Conservation (phyloP, 35 echinoderm and acorn worm species). For the Heliocidaris tuberculata region DNA sequence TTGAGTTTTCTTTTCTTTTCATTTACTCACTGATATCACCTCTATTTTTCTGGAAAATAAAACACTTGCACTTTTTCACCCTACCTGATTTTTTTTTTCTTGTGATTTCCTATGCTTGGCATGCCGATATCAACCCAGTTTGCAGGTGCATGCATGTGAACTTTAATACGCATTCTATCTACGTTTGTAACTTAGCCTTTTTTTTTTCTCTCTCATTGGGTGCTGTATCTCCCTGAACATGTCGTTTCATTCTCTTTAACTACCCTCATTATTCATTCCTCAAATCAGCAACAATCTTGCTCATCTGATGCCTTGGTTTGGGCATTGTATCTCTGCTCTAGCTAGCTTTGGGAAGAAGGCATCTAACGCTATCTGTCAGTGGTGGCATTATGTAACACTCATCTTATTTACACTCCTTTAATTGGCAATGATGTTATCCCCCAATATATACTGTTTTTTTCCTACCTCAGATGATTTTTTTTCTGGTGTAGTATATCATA, state of each 20-base stretch:
- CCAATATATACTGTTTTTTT: neutral
- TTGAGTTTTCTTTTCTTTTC: slow-evolving; percentile 29
- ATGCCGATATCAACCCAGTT: neutral
- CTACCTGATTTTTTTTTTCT: slow-evolving; percentile 11
- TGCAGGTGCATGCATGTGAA: slow-evolving; percentile 12
- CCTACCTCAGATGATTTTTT: neutral
- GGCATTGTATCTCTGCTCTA: neutral
- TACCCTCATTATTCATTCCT: slow-evolving; percentile 28
- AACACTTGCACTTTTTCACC: slow-evolving; percentile 19
- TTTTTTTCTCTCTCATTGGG: neutral
- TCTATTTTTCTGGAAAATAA: slow-evolving; percentile 1
- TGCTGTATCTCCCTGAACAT: neutral
- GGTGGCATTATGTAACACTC: neutral
- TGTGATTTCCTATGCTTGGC: neutral
- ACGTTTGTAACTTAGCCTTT: neutral
- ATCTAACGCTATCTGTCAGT: neutral
- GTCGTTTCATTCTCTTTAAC: neutral
- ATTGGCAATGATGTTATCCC: neutral
- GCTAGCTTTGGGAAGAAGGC: neutral
- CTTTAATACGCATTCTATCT: slow-evolving; percentile 11
- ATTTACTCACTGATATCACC: slow-evolving; percentile 26
- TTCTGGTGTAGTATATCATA: neutral
- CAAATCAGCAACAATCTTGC: slow-evolving; percentile 25
- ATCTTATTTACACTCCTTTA: neutral
- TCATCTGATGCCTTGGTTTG: neutral